phyloP scores from a whole-genome alignment of 2,888 invertebrate species.

The Philhelius pedissequus region DNA sequence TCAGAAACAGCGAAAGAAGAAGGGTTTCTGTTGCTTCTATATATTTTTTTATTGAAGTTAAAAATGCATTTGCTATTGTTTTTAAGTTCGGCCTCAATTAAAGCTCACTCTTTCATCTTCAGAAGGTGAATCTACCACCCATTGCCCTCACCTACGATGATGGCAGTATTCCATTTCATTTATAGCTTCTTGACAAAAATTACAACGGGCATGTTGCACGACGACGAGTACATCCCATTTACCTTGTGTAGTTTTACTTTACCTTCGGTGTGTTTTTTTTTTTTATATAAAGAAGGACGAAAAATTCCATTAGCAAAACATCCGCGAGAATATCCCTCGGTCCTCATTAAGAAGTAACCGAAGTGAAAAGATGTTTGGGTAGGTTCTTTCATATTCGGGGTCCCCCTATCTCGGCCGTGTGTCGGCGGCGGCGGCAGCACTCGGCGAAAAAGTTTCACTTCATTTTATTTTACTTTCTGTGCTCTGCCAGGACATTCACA shows the following conservation, averaged over 20 bases:
- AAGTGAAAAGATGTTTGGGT: constrained; percentile 67
- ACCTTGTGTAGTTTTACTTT: not conserved
- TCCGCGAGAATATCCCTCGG: constrained; percentile 67
- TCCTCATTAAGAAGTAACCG: constrained; percentile 69
- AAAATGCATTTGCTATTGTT: constrained; percentile 62
- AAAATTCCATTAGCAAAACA: constrained; percentile 63
- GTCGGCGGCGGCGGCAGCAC: constrained; percentile 51
- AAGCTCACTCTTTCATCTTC: constrained; percentile 1
- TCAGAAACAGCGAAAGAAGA: not conserved
- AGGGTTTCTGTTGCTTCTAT: not conserved
- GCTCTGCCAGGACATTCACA: constrained; percentile 60
- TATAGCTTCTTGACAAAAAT: constrained; percentile 67
- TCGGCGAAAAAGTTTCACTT: constrained; percentile 51
- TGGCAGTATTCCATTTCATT: constrained; percentile 59
- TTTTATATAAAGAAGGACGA: constrained; percentile 14
- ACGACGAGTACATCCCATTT: not conserved
- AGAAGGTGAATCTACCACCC: constrained; percentile 12
- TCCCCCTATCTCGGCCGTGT: constrained; percentile 31
- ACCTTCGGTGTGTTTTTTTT: not conserved
- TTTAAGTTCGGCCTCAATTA: constrained; percentile 13
- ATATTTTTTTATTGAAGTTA: constrained; percentile 27
- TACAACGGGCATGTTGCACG: constrained; percentile 49
- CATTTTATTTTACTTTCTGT: constrained; percentile 17
- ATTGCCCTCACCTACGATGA: not conserved
- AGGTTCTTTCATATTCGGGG: constrained; percentile 43